Conservation (phyloP, 2,797 vertebrate species). For the Trematomus bernacchii region DNA sequence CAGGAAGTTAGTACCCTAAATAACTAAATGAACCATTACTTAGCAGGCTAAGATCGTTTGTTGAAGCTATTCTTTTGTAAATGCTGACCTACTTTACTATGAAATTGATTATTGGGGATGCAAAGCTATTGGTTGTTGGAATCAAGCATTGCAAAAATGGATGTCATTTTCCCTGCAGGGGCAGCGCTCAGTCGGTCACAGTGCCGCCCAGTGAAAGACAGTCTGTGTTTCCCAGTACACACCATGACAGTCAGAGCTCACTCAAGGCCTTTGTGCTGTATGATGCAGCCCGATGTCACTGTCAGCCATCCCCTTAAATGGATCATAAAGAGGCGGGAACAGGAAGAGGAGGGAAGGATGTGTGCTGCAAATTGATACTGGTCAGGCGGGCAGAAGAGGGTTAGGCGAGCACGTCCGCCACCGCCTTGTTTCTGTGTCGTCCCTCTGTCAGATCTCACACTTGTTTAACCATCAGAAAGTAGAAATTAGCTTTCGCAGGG, state of each 20-base stretch:
- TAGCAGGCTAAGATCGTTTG: background rate
- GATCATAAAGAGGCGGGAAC: conserved; percentile 13
- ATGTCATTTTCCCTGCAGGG: conserved; percentile 58
- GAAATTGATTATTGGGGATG: conserved; percentile 18
- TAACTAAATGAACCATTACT: background rate
- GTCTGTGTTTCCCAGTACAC: conserved; percentile 68
- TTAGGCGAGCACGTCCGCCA: conserved; percentile 6
- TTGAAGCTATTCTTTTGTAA: background rate
- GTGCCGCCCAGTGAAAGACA: conserved; percentile 68
- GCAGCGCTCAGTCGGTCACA: conserved; percentile 60
- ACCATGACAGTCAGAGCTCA: conserved; percentile 57
- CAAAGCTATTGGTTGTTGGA: conserved; percentile 18
- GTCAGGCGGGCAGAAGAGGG: conserved; percentile 33
- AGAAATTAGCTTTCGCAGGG: conserved; percentile 47
- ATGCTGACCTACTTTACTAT: conserved; percentile 29
- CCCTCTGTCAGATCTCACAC: conserved; percentile 75
- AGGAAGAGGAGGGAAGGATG: conserved; percentile 57
- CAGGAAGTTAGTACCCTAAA: background rate
- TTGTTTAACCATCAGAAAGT: conserved; percentile 50
- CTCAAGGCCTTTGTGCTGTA: conserved; percentile 60
- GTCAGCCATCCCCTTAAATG: conserved; percentile 18
- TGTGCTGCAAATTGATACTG: conserved; percentile 32
- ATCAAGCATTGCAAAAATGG: conserved; percentile 15
- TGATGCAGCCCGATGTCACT: conserved; percentile 44
- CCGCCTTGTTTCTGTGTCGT: conserved; percentile 59